phyloP scores from a whole-genome alignment of 2,113 vertebrate species.

The Phrynocephalus versicolor region DNA sequence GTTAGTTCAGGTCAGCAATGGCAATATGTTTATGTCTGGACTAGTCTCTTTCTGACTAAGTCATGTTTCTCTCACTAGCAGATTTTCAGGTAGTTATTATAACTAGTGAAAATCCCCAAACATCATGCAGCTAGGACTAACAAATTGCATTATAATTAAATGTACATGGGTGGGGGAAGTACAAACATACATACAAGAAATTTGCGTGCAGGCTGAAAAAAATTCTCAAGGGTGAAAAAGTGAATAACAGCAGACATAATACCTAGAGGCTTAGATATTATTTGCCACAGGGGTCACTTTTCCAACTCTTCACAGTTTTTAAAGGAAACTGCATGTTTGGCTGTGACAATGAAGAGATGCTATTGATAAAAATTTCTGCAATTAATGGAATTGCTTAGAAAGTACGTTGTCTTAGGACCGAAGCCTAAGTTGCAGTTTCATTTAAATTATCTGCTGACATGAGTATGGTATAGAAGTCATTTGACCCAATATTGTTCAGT shows the following conservation, averaged over 20 bases:
- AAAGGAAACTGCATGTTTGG: constrained; percentile 12
- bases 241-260: constrained; percentile 27
- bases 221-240: background rate
- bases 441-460: constrained; percentile 1
- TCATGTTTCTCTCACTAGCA: background rate
- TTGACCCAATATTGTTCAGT: background rate
- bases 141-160: constrained; percentile 43
- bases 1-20: constrained; percentile 37
- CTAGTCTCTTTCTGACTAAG: constrained; percentile 30
- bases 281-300: constrained; percentile 13
- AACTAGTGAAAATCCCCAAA: background rate
- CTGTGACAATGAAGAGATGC: background rate
- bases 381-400: background rate
- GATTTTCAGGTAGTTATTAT: constrained; percentile 25
- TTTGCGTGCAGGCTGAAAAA: constrained; percentile 4
- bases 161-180: constrained; percentile 14
- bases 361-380: background rate
- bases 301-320: constrained; percentile 20
- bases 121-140: constrained; percentile 61
- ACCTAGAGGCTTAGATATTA: constrained; percentile 9
- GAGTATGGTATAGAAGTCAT: background rate
- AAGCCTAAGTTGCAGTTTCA: constrained; percentile 4
- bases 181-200: constrained; percentile 1
- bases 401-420: constrained; percentile 3
- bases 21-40: constrained; percentile 13